Evolutionary conservation across 2,113 vertebrate species (phyloP).

Genomic region (Cottus gobio): DNA sequence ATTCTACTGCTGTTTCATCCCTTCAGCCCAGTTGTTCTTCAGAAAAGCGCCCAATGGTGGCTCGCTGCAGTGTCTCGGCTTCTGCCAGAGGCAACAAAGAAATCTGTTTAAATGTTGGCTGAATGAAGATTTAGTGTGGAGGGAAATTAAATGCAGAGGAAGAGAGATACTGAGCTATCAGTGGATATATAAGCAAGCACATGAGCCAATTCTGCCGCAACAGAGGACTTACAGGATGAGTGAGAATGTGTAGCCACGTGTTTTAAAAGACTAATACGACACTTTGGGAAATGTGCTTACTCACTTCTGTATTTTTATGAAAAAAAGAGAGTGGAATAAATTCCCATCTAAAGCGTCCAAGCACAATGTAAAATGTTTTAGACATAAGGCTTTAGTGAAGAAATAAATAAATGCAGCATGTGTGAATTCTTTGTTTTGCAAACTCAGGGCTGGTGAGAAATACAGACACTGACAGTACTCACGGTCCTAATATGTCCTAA

Average conservation of each 20-base stretch:
- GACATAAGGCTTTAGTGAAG: neutral
- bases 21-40: constrained; percentile 33
- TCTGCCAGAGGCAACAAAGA: constrained; percentile 61
- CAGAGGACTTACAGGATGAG: constrained; percentile 6
- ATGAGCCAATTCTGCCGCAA: constrained; percentile 26
- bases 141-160: constrained; percentile 67
- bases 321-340: neutral
- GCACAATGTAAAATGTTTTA: too few relatives aligned
- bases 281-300: constrained; percentile 12
- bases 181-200: constrained; percentile 43
- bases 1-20: constrained; percentile 39
- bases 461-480: neutral
- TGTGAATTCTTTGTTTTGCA: neutral
- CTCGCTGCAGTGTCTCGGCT: constrained; percentile 55
- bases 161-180: constrained; percentile 30
- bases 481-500: constrained; percentile 18
- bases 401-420: constrained; percentile 7
- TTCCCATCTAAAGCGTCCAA: neutral
- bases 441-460: neutral
- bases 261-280: neutral
- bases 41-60: constrained; percentile 20
- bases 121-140: constrained; percentile 64
- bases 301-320: neutral
- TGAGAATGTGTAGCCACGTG: neutral
- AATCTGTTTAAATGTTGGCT: constrained; percentile 71